Evolutionary conservation across 2,113 vertebrate genomes (phyloP), one percentile per base, ranked within the genome.

Genomic region (Stigmatopora nigra): DNA sequence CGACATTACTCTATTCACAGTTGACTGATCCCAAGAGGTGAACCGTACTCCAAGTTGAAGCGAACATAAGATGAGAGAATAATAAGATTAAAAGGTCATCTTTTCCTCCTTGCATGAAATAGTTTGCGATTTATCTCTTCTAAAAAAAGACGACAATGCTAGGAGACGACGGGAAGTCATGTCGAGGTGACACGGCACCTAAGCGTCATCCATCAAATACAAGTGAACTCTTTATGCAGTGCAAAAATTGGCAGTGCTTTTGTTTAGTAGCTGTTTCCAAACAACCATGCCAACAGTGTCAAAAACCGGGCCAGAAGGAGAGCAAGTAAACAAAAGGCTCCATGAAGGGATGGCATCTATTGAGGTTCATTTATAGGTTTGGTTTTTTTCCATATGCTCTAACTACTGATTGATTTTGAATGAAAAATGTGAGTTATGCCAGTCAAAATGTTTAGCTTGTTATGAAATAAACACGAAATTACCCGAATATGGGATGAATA

Each of bases 71-170:
- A 63, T 41, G 61, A 49, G 36, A 67, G 56, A 66, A 68, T 49
- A 65, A 68, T 61, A 25, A 64, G 17, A 36, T 63, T 67, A 70
- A 67, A 71, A 77, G 65, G 64, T 69, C 57, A 63, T 44, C 13
- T 19, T 60, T 60, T 72, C 57, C 71, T 73, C 70, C 64, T 15
- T 0, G 0, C 53, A 38, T 57, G 49, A n/a, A 20, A 60, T 67
- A 60, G 52, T 63, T 64, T 44, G 51, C 58, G 47, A 25, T 67
- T 47, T 55, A 63, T 55, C 19, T 59, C 44, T 14, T 10, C 61
- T 55, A 17, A n/a, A 61, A 67, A 69, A 41, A 41, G 11, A 58
- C 5, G 13, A 65, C 38, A 58, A 38, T 65, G 44, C 49, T 19
- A 70, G 69, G 66, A 68, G 45, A 65, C 46, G 45, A 65, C 46